Evolutionary conservation across 2,797 vertebrate genomes (phyloP).

Genomic region (Lepus townsendii): DNA sequence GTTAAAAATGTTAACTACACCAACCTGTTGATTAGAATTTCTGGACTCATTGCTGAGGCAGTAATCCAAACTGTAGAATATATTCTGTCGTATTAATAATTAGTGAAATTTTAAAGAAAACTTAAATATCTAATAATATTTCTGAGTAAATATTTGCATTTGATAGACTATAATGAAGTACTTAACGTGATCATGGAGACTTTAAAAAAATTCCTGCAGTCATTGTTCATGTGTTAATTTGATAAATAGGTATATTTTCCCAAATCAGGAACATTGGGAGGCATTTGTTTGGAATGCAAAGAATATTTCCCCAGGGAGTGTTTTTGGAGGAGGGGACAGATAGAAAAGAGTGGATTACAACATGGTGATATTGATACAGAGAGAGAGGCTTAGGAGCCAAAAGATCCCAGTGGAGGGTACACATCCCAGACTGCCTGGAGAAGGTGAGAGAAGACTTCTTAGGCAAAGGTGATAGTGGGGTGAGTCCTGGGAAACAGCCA

Average conservation of each 20-base stretch:
- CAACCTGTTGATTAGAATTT: background rate
- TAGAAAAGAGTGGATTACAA: background rate
- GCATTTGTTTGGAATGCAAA: slow-evolving; percentile 24
- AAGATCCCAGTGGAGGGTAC: fast-evolving
- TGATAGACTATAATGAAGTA: background rate
- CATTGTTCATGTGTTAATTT: background rate
- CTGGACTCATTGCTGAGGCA: background rate
- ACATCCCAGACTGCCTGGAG: background rate
- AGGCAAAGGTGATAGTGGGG: background rate
- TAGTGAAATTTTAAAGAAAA: slow-evolving; percentile 43
- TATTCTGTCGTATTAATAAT: background rate
- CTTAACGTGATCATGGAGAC: background rate
- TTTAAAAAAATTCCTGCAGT: background rate
- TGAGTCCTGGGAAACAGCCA: background rate
- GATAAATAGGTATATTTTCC: background rate
- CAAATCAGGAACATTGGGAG: background rate
- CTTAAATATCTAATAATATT: background rate
- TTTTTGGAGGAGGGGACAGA: background rate
- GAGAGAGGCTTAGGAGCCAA: fast-evolving
- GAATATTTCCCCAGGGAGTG: background rate
- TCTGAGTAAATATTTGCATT: background rate
- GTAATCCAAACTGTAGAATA: background rate
- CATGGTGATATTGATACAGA: too few relatives aligned
- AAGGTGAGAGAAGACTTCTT: background rate
- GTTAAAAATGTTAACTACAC: background rate